These are phyloP conservation scores for Silurus glanis DNA, from an alignment of 2,113 vertebrate genomes.

Conservation along the genomic window DNA sequence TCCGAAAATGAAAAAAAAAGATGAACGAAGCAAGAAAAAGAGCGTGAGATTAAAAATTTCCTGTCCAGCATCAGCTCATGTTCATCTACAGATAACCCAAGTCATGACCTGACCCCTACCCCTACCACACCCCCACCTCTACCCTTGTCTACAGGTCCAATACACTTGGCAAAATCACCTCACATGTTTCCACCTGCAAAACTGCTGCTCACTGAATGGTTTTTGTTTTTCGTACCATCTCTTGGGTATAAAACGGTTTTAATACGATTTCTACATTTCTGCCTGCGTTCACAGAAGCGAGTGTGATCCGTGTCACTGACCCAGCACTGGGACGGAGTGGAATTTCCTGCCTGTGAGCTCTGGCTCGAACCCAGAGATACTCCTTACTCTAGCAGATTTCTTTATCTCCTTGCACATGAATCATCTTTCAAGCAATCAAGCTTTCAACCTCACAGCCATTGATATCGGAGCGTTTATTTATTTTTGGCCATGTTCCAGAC, in stretches of 20 bases:
- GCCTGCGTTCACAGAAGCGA: neutral
- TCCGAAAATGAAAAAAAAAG: neutral
- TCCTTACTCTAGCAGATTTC: constrained; percentile 5
- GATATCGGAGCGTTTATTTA: neutral
- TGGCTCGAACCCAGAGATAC: neutral
- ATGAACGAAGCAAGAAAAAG: neutral
- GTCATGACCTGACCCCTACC: neutral
- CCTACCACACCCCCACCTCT: no score
- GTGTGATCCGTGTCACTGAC: neutral
- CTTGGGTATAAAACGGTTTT: neutral
- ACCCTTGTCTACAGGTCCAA: no score
- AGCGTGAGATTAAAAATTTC: neutral
- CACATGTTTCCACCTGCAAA: neutral
- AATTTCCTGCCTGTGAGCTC: neutral
- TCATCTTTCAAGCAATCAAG: constrained; percentile 7
- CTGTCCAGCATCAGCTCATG: neutral
- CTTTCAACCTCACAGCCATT: neutral
- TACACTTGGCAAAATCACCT: no score
- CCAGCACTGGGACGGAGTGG: neutral
- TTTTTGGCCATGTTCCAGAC: constrained; percentile 3
- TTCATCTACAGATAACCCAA: no score
- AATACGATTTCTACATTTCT: neutral
- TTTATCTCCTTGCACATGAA: neutral
- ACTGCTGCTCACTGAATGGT: neutral
- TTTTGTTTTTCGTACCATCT: neutral